Percentiles rank a stretch among this genome's conserved stretches.
These are phyloP conservation scores for human (Homo sapiens) DNA, from an alignment of 2,113 vertebrate genomes.

Conservation along the genomic window DNA sequence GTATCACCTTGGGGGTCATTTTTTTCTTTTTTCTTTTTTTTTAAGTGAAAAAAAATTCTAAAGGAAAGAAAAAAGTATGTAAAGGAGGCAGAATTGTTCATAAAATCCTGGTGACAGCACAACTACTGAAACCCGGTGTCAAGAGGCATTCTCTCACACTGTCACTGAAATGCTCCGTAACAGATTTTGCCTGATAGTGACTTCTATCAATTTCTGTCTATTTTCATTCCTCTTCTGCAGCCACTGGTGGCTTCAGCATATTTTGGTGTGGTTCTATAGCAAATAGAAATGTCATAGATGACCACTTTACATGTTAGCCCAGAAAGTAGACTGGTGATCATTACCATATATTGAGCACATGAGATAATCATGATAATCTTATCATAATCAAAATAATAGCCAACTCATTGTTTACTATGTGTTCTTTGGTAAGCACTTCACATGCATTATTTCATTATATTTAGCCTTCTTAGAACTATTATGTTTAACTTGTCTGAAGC, in stretches of 20 bases:
- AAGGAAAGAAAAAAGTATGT: neutral
- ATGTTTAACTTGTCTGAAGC: neutral
- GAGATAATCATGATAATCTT: neutral
- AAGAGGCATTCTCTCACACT: neutral
- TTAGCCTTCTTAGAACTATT: neutral
- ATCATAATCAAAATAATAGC: neutral
- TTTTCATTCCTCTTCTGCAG: neutral
- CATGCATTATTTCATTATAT: neutral
- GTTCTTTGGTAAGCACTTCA: neutral
- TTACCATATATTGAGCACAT: neutral
- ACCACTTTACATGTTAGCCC: neutral
- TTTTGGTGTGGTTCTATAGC: neutral
- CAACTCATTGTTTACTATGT: neutral
- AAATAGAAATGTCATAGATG: neutral
- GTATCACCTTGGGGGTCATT: neutral
- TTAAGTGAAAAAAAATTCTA: neutral
- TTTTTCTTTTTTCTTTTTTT: neutral
- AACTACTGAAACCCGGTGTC: neutral
- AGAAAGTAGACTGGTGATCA: neutral
- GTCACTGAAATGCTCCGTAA: neutral
- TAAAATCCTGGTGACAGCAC: neutral
- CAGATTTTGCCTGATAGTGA: neutral
- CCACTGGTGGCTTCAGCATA: neutral
- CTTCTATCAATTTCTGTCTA: slow-evolving; percentile 13
- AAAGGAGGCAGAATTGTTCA: neutral